Evolutionary conservation across 2,797 vertebrate species (phyloP).

Genomic region (Myotis myotis): DNA sequence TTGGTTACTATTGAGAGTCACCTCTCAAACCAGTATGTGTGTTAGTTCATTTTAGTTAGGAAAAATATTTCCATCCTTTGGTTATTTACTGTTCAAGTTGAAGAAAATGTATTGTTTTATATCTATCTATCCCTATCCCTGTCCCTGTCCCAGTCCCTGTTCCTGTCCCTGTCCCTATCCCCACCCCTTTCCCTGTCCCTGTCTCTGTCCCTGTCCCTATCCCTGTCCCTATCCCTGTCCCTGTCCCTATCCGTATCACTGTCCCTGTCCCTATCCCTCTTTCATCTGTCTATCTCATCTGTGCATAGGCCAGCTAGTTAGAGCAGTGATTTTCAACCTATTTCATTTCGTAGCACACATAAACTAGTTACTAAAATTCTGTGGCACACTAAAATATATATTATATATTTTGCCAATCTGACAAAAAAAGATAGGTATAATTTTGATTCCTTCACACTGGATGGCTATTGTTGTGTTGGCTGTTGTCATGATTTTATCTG

Average conservation of each 20-base stretch:
- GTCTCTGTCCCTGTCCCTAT: accelerated
- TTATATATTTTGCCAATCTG: neutral
- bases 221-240: accelerated
- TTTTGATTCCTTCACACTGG: neutral
- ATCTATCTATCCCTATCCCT: too few species aligned
- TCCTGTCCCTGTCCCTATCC: accelerated
- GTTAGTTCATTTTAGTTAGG: neutral
- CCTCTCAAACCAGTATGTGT: neutral
- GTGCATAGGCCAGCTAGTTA: neutral
- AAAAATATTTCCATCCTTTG: neutral
- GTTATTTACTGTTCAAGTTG: neutral
- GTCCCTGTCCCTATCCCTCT: accelerated
- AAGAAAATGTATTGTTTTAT: neutral
- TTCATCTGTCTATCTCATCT: neutral
- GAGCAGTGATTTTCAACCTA: neutral
- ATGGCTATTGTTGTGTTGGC: neutral
- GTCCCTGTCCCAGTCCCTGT: accelerated
- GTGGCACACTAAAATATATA: neutral
- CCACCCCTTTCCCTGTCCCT: too few species aligned
- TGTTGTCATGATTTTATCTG: neutral
- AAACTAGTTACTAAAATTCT: neutral
- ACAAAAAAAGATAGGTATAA: neutral
- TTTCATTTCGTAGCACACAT: neutral
- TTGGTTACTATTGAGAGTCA: conserved; percentile 47
- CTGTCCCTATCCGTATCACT: accelerated